Evolutionary conservation across 2,797 vertebrate species (phyloP).

Genomic region (Schizopygopsis pylzovi): DNA sequence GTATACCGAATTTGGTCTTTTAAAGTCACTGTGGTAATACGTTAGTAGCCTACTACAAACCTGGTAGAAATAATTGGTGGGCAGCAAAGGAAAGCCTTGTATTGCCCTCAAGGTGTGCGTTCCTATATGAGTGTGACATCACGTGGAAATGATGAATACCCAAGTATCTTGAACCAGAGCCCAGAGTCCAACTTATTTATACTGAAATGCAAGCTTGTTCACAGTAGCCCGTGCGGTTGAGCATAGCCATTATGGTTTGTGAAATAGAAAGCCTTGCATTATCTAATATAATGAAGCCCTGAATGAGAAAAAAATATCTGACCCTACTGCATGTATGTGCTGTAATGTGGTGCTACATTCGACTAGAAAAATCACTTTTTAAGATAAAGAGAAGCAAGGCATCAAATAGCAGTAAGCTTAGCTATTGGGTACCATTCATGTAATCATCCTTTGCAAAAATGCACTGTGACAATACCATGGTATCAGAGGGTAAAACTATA

Average conservation of each 20-base stretch:
- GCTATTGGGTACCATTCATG: not conserved
- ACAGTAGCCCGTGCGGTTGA: not conserved
- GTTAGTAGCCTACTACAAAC: not conserved
- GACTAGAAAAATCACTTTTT: not conserved
- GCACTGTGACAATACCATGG: not conserved
- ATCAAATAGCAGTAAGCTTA: not conserved
- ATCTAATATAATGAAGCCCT: slow-evolving; percentile 63
- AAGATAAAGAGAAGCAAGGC: not conserved
- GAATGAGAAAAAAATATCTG: slow-evolving; percentile 45
- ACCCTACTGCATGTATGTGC: not conserved
- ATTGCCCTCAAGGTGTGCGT: not conserved
- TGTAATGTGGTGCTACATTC: slow-evolving; percentile 11
- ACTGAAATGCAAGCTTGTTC: slow-evolving; percentile 11
- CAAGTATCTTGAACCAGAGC: not conserved
- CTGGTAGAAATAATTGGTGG: not conserved
- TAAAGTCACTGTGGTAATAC: not conserved
- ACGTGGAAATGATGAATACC: not conserved
- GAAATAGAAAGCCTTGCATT: slow-evolving; percentile 59
- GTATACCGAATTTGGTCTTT: not conserved
- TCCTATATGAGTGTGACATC: not conserved
- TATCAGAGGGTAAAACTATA: not conserved
- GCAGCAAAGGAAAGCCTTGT: not conserved
- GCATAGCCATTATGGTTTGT: slow-evolving; percentile 53
- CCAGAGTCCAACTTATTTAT: slow-evolving; percentile 15
- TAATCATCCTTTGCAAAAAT: not conserved